Evolutionary conservation across 1,140 invertebrate genomes (phyloP), one percentile per base, ranked within the genome.

Genomic region (Drosophila subobscura): DNA sequence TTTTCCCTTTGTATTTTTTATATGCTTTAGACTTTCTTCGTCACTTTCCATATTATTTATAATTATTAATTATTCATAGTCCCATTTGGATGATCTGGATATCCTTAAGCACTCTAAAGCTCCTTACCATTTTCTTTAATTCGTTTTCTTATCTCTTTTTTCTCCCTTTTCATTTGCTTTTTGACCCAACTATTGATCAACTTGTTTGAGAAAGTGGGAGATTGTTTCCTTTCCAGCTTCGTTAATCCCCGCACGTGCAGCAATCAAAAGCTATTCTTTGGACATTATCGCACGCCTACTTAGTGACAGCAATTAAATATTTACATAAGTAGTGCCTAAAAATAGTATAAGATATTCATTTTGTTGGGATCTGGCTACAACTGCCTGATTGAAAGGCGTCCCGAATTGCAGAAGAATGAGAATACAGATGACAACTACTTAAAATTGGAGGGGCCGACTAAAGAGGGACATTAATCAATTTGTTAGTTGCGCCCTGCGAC

Each of bases 231-330:
- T 66, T 42, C 61, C 65, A 66, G 49, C 12, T n/a, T 25, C 27
- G 37, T 40, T 8, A 10, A 10, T 44, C 23, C 29, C 16, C 51
- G 33, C 33, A 33, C 29, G 29, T 33, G 33, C 46, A 52, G 50
- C 66, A 56, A 41, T 68, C 40, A 70, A 68, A 37, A 8, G 22
- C 33, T 33, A 70, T 70, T 70, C 66, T 56, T 41, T 37, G 1
- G 33, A 20, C 42, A 37, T 37, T 20, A 20, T 59, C 46, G 6
- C 53, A 56, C 44, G 51, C 63, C 66, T 68, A 56, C 23, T 70
- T 68, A 70, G 66, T 70, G 64, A 42, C 66, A 70, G 50, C 33
- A 20, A 70, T 68, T 70, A 68, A 51, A 20, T n/a, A 5, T 16
- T 22, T 20, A 46, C 20, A 10, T 46, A 41, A 55, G 53, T 67